phyloP scores from a whole-genome alignment of 2,888 invertebrate species.

The Allygus modestus region DNA sequence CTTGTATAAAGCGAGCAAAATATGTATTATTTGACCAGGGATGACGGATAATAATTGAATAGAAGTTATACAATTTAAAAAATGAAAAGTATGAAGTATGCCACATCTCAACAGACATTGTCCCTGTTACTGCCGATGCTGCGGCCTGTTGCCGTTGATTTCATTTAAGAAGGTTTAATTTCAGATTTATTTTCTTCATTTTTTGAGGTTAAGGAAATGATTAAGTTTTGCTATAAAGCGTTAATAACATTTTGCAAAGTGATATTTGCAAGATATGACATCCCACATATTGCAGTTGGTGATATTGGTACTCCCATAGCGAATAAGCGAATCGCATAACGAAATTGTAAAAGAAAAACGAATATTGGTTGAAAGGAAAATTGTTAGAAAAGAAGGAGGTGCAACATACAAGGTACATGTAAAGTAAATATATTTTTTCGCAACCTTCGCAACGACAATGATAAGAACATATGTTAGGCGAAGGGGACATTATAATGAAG shows the following conservation, averaged over 20 bases:
- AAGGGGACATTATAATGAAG: no score
- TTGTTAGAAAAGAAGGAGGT: no score
- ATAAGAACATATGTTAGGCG: no score
- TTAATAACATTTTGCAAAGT: neutral
- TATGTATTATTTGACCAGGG: neutral
- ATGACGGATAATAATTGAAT: neutral
- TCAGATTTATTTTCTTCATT: neutral
- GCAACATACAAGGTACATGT: no score
- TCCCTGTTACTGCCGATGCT: neutral
- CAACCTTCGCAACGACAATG: no score
- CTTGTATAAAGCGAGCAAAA: neutral
- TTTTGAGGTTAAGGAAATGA: constrained; percentile 10
- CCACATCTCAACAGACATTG: neutral
- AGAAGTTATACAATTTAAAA: neutral
- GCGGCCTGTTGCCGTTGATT: neutral
- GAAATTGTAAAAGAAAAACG: no score
- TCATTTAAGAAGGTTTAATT: constrained; percentile 16
- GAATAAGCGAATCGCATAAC: no score
- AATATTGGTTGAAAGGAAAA: no score
- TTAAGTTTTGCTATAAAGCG: neutral
- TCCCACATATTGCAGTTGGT: neutral
- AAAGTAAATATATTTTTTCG: no score
- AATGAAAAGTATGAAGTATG: neutral
- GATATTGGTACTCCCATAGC: neutral
- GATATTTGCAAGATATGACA: neutral